Base-by-base conservation (phyloP, 2,113 vertebrate genomes). In the Oreochromis niloticus region DNA sequence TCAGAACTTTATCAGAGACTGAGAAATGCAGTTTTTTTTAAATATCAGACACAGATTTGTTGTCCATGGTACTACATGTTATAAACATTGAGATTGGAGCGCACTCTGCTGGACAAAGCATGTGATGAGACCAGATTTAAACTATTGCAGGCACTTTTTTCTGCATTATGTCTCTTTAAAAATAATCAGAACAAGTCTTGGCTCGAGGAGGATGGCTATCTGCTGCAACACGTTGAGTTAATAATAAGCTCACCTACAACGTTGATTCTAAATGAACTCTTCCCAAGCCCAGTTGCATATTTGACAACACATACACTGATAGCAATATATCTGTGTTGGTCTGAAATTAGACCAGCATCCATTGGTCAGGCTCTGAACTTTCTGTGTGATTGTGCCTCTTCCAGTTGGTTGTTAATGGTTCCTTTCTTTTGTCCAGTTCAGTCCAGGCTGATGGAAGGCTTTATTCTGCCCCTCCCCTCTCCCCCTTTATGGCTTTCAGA, bases 401-500 rank as follows among this genome's bases (percentile, higher is more conserved):
- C 9, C 43, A 78, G 30, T 78, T 78, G 71, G 14, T 30, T 19
- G 43, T 32, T 50, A 50, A n/a, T 0, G 1, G 24, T 10, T 43
- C 8, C 1, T 57, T 61, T n/a, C 32, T n/a, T 84, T 48, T 22
- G 19, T 48, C n/a, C 5, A 48, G 30, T 34, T 75, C 27, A 52
- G 24, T 24, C n/a, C 43, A 24, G 54, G 19, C 19, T 82, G 86
- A 46, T 82, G 68, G 54, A 85, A 88, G 56, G 39, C 59, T 83
- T 75, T 83, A 24, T 79, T 39, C 19, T 39, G 6, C 61, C 10
- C 61, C 61, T 22, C 10, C 52, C 68, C 22, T 82, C 66, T n/a
- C 48, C 22, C 86, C 59, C 48, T 92, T 94, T 87, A 92, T 93
- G 80, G 83, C 89, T 92, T 91, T 90, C 92, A 93, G 86, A 91